Base-by-base conservation (phyloP, 2,113 vertebrate genomes). In the Scytalopus superciliaris region DNA sequence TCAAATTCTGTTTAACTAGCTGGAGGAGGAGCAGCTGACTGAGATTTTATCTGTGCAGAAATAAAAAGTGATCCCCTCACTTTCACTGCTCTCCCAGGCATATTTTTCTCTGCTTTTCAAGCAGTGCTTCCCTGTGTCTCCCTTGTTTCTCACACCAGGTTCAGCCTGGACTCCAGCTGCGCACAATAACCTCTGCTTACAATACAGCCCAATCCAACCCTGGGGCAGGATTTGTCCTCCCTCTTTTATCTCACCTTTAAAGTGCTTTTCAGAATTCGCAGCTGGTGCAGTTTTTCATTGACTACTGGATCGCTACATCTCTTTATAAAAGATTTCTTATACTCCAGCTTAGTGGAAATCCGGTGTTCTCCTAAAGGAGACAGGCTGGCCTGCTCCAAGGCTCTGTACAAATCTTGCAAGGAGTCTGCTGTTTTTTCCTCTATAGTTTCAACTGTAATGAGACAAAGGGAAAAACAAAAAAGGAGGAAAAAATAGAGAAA, bases 241-340 rank as follows among this genome's bases (percentile, higher is more conserved):
- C 74, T 94, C 89, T 96, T 87, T 93, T 80, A 89, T 94, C 98
- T 97, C 97, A 99, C 99, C 99, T 99, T 99, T 98, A 99, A 98
- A 93, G 99, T 99, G 98, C 99, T 99, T 97, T 99, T 99, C 94
- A 99, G 98, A 97, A 99, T 99, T 97, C 99, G 98, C 82, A 99
- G 99, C 93, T 98, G 98, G 96, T 99, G 99, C 94, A 99, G 98
- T 76, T 99, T 99, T 76, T 99, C 99, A 97, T 99, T 99, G 97
- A 99, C 98, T 98, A 99, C 98, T 90, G 99, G 99, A 97, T 99
- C 98, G 18, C 98, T 99, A 94, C 99, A 99, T 95, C 99, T 98
- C 90, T 98, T 98, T 94, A 99, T 98, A 96, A 99, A 99, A 79
- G 98, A 99, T 96, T 98, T 98, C 97, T 99, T 99, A 98, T 99